Conservation (phyloP, 2,113 vertebrate genomes). For the Onychostoma macrolepis region DNA sequence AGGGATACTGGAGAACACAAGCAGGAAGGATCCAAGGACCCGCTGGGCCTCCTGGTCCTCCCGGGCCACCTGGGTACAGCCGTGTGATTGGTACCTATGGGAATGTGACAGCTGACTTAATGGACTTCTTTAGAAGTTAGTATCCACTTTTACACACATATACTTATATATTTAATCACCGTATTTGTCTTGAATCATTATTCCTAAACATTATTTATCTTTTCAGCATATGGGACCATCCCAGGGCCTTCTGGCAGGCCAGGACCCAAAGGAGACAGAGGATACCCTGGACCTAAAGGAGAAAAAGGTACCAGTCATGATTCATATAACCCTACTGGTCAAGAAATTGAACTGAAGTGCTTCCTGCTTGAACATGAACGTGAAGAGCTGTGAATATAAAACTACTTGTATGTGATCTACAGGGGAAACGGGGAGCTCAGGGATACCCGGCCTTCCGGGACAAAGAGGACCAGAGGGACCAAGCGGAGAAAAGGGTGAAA, state of each 20-base stretch:
- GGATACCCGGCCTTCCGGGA: conserved; percentile 45
- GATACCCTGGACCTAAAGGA: conserved; percentile 89
- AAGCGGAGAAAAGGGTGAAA: conserved; percentile 54
- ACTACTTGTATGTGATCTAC: not conserved
- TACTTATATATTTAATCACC: not conserved
- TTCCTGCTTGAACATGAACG: not conserved
- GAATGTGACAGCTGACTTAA: conserved; percentile 90
- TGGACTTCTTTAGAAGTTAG: conserved; percentile 94
- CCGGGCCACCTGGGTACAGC: conserved; percentile 86
- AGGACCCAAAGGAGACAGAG: conserved; percentile 85
- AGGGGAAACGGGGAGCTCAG: conserved; percentile 49
- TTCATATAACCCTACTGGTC: not conserved
- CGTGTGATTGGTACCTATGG: conserved; percentile 87
- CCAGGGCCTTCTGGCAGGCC: conserved; percentile 79
- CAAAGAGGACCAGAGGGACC: conserved; percentile 53
- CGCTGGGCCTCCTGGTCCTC: conserved; percentile 71
- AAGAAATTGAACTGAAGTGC: not conserved
- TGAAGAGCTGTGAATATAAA: not conserved
- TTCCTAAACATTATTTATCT: conserved; percentile 15
- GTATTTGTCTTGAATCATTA: not conserved
- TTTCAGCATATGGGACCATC: conserved; percentile 85
- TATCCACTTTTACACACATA: not conserved
- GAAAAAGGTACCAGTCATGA: conserved; percentile 64
- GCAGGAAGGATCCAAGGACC: conserved; percentile 77
- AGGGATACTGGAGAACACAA: conserved; percentile 58